Percentiles rank a stretch among this genome's conserved stretches.
These are phyloP conservation scores for Lathamus discolor DNA, from an alignment of 2,113 vertebrate genomes.

Conservation along the genomic window DNA sequence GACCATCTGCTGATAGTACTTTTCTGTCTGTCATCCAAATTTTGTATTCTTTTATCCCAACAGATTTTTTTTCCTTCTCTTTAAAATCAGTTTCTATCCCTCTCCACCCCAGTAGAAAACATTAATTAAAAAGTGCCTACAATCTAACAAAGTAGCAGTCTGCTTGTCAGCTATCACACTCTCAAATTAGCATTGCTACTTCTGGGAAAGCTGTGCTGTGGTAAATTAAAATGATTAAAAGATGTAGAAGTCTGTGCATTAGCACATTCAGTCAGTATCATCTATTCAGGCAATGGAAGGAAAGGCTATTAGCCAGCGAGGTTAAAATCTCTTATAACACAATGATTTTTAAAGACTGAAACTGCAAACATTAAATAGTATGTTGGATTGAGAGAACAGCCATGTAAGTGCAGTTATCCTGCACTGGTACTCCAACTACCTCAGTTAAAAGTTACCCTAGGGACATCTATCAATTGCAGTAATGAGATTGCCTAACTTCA, in stretches of 20 bases:
- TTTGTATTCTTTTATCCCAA: neutral
- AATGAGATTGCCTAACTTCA: neutral
- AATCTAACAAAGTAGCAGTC: neutral
- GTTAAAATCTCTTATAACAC: neutral
- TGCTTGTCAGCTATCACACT: neutral
- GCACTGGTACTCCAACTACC: neutral
- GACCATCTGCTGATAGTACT: constrained; percentile 15
- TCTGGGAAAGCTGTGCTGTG: neutral
- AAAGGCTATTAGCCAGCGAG: neutral
- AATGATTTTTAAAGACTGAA: neutral
- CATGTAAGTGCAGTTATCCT: neutral
- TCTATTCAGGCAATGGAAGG: neutral
- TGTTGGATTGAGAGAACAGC: neutral
- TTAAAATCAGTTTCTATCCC: neutral
- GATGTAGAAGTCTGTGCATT: neutral
- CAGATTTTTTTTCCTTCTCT: neutral
- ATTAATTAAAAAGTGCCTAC: neutral
- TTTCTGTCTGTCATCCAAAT: neutral
- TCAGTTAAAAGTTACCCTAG: neutral
- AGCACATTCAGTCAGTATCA: neutral
- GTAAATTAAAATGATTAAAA: neutral
- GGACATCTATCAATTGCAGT: neutral
- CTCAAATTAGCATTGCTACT: neutral
- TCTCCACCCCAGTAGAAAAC: neutral
- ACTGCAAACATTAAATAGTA: neutral